Evolutionary conservation across 2,113 vertebrate genomes (phyloP).

Genomic region (Agapornis roseicollis): DNA sequence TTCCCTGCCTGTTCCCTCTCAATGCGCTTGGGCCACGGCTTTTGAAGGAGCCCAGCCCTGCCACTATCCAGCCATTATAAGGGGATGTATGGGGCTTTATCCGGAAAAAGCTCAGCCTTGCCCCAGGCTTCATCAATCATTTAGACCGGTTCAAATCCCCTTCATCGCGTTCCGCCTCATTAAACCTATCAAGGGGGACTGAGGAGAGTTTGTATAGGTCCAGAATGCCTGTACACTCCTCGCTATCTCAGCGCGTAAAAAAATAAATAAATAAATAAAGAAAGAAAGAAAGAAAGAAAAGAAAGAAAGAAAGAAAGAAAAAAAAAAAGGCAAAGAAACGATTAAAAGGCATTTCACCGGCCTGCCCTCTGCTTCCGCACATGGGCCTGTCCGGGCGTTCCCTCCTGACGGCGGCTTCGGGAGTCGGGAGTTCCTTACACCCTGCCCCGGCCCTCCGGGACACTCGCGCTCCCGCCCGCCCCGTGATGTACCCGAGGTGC

Average conservation of each 20-base stretch:
- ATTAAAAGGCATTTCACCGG: not conserved
- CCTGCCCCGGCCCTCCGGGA: not conserved
- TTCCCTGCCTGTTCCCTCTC: constrained; percentile 84
- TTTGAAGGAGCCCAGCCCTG: constrained; percentile 90
- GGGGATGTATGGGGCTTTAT: constrained; percentile 93
- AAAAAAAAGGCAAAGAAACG: not conserved
- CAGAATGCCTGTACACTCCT: constrained; percentile 76
- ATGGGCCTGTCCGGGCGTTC: not conserved
- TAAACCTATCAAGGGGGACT: constrained; percentile 84
- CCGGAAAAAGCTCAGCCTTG: constrained; percentile 90
- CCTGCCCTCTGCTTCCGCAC: not conserved
- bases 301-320: too few species aligned
- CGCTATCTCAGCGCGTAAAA: not conserved
- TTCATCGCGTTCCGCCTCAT: constrained; percentile 88
- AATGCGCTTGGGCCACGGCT: constrained; percentile 79
- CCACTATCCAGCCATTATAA: constrained; percentile 91
- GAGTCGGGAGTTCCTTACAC: not conserved
- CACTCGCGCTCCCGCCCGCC: not conserved
- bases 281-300: not conserved
- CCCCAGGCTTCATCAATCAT: constrained; percentile 99
- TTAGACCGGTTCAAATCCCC: constrained; percentile 88
- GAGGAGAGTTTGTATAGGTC: constrained; percentile 67
- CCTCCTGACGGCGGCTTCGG: not conserved
- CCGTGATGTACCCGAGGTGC: not conserved
- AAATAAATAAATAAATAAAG: too few species aligned